Evolutionary conservation across 1,140 invertebrate genomes (phyloP).

Genomic region (Dolichoris vasculosae): DNA sequence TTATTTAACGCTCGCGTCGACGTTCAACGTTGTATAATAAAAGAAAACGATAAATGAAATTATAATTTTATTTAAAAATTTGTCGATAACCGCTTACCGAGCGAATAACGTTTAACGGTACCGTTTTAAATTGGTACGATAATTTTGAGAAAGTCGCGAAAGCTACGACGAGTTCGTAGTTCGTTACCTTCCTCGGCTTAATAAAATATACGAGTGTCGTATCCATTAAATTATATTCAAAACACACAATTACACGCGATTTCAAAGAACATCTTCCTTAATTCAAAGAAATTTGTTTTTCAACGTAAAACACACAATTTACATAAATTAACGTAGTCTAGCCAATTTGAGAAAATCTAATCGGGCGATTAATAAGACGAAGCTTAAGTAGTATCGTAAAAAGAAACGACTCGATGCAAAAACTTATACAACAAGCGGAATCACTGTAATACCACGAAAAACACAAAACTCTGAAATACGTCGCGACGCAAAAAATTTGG

Average conservation of each 20-base stretch:
- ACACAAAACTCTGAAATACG: too few species aligned
- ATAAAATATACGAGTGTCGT: too few species aligned
- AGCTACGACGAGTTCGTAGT: too few species aligned
- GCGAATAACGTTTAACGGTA: too few species aligned
- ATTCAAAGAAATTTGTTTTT: not conserved
- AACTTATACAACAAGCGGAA: not conserved
- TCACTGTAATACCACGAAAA: not conserved
- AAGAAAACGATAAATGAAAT: too few species aligned
- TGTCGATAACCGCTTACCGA: too few species aligned
- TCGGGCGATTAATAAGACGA: not conserved
- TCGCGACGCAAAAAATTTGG: not conserved
- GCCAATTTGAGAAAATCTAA: not conserved
- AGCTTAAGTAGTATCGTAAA: slow-evolving; percentile 13
- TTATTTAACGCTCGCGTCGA: too few species aligned
- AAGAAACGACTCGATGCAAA: not conserved
- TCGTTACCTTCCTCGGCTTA: too few species aligned
- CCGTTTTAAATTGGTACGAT: not conserved
- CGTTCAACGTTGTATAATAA: too few species aligned
- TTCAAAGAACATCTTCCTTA: not conserved
- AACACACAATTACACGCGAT: not conserved
- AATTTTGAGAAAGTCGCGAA: too few species aligned
- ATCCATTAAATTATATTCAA: not conserved
- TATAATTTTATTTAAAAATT: too few species aligned
- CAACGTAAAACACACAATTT: not conserved
- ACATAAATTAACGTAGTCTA: not conserved